Conservation (phyloP, 2,797 vertebrate genomes). For the Tachyglossus aculeatus region DNA sequence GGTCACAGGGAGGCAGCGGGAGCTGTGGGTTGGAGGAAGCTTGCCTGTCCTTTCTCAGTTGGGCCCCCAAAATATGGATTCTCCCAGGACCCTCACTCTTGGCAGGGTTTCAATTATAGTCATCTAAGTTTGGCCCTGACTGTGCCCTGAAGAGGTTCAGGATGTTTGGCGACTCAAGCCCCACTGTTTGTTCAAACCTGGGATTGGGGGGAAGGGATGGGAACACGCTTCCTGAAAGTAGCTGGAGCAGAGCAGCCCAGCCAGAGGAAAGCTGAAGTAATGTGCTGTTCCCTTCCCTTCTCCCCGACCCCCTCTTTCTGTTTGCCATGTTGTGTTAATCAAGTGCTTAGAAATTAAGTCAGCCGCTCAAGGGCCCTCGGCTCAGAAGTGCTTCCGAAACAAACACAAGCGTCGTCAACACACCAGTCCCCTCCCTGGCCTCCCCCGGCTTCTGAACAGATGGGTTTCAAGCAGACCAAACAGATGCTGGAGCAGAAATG, state of each 20-base stretch:
- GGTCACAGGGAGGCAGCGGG: no score
- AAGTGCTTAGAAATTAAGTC: constrained; percentile 62
- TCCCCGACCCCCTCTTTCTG: constrained; percentile 23
- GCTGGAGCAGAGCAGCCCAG: background rate
- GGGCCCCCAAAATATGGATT: no score
- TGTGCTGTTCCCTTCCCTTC: background rate
- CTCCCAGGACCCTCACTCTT: no score
- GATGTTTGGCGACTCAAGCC: background rate
- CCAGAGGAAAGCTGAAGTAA: background rate
- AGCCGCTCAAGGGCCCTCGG: constrained; percentile 54
- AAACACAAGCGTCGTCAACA: constrained; percentile 39
- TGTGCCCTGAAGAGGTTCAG: background rate
- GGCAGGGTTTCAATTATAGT: no score
- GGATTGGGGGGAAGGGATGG: background rate
- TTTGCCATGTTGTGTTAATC: constrained; percentile 52
- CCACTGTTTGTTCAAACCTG: background rate
- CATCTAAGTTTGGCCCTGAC: background rate
- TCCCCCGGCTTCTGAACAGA: constrained; percentile 19
- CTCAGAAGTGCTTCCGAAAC: constrained; percentile 49
- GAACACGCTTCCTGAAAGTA: background rate
- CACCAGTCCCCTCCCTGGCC: constrained; percentile 32
- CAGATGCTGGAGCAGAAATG: constrained; percentile 35
- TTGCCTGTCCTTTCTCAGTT: no score
- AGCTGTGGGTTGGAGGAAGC: background rate
- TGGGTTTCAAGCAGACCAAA: constrained; percentile 46